Base-by-base conservation (phyloP, 2,888 invertebrate species). In the Morpho achilles region DNA sequence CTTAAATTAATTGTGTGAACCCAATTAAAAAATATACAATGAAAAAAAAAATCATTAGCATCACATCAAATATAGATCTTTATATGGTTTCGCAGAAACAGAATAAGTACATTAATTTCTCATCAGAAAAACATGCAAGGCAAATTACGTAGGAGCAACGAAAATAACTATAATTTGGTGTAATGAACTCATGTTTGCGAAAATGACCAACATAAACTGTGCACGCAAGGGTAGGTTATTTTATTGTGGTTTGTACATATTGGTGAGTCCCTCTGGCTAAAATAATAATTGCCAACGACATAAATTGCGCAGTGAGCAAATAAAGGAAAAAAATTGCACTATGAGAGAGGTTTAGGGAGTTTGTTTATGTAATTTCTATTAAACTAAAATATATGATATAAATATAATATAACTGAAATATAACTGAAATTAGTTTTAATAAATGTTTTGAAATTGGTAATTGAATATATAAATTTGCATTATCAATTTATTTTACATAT, bases 161-260 rank as follows among this genome's bases (percentile, higher is more conserved):
- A 49, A 55, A 55, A 55, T 55, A 50, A 77, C 79, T 72, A 76
- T 80, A 84, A 84, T 84, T 84, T 81, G 69, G 70, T 62, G 65
- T 82, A 83, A 84, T 80, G 79, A 79, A 76, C 75, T 73, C 70
- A 70, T 70, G 75, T 78, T 75, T 64, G 67, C 71, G 61, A 72
- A 69, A 76, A 74, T 70, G 69, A 67, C 60, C 65, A 68, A 71
- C 74, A 77, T 77, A 76, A 67, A 70, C 69, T 65, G 67, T 72
- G 70, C 82, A 81, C 77, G 79, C 77, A 74, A 81, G 71, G 73
- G 66, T 50, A 53, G 59, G 57, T 62, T 63, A 57, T 65, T 52
- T 40, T 41, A 50, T 50, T 46, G 22, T 57, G 50, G 32, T 44
- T 45, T 50, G 40, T 32, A 32, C 5, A 32, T 32, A 32, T 32